phyloP scores from a whole-genome alignment of 2,113 vertebrate species.

The Limanda limanda region DNA sequence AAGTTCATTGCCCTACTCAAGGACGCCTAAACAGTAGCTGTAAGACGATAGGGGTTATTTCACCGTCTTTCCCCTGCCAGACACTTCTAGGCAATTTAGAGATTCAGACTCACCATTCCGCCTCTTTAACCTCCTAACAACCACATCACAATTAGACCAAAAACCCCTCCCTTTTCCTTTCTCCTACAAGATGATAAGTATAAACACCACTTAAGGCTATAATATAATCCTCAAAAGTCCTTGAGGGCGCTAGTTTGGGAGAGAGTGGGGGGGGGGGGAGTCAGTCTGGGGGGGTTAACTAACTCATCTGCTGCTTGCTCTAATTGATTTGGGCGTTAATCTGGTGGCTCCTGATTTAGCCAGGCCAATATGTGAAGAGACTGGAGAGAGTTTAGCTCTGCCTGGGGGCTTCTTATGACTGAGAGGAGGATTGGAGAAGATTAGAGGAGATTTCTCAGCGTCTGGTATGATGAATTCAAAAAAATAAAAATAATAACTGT shows the following conservation, averaged over 20 bases:
- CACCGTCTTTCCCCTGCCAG: neutral
- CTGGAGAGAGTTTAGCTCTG: slow-evolving; percentile 57
- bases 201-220: slow-evolving; percentile 8
- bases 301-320: slow-evolving; percentile 64
- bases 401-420: slow-evolving; percentile 59
- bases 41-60: neutral
- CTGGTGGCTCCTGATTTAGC: slow-evolving; percentile 52
- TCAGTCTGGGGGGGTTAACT: slow-evolving; percentile 37
- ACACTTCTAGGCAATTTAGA: neutral
- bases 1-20: neutral
- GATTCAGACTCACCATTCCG: neutral
- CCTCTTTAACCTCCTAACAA: slow-evolving; percentile 22
- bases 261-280: neutral
- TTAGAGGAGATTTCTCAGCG: slow-evolving; percentile 65
- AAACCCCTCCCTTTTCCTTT: slow-evolving; percentile 7
- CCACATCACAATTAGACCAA: neutral
- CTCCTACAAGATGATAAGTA: slow-evolving; percentile 11
- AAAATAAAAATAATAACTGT: slow-evolving; percentile 1
- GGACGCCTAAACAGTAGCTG: neutral
- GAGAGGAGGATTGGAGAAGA: slow-evolving; percentile 61
- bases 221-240: slow-evolving; percentile 33
- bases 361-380: slow-evolving; percentile 52
- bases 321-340: slow-evolving; percentile 81
- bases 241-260: neutral
- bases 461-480: slow-evolving; percentile 28